Evolutionary conservation across 2,113 vertebrate genomes (phyloP).

Genomic region (Carettochelys insculpta): DNA sequence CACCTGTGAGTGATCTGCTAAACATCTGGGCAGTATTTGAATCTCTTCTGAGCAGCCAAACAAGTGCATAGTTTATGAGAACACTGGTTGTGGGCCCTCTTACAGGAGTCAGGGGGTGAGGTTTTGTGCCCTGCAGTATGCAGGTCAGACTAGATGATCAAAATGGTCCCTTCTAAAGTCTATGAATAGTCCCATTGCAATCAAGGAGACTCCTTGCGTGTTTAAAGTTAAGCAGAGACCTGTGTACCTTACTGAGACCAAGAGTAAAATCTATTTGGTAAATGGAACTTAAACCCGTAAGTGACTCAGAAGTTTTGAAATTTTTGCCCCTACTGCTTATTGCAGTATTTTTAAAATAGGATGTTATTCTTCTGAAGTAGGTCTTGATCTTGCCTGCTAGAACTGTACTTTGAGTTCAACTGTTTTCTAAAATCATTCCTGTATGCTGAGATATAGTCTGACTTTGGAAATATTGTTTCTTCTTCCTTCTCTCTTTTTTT

Average conservation of each 20-base stretch:
- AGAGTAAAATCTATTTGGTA: neutral
- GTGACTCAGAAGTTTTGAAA: neutral
- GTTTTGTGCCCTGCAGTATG: neutral
- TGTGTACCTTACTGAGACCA: neutral
- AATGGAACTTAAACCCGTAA: neutral
- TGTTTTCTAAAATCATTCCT: accelerated
- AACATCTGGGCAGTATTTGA: too few species aligned
- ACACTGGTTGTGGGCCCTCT: neutral
- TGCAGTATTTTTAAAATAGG: neutral
- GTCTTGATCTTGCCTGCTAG: neutral
- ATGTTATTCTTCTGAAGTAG: neutral
- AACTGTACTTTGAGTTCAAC: neutral
- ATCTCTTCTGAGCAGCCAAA: too few species aligned
- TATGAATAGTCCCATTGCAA: neutral
- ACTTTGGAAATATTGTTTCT: accelerated
- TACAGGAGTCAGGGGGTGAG: neutral
- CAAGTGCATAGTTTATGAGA: too few species aligned
- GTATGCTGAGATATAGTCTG: neutral
- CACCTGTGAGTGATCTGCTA: too few species aligned
- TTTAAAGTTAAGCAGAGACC: neutral
- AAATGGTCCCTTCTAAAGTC: neutral
- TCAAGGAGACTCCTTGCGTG: neutral
- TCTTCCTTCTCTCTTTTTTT: neutral
- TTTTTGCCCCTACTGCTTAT: neutral
- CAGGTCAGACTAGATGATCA: neutral